Conservation (phyloP, 2,113 vertebrate genomes). For the Apteryx mantelli region DNA sequence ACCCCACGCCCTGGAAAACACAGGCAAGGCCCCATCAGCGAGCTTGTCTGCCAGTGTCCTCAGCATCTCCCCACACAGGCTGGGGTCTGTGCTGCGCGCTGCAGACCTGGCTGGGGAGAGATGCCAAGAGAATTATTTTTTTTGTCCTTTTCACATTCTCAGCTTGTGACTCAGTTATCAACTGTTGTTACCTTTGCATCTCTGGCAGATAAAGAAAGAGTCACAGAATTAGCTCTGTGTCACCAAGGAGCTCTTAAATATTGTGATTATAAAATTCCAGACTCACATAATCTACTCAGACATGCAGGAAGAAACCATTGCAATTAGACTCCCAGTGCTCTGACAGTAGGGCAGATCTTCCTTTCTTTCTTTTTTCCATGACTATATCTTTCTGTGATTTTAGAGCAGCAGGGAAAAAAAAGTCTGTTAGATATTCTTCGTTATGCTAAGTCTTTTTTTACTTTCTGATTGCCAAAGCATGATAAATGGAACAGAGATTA, state of each 20-base stretch:
- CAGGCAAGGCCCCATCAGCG: not conserved
- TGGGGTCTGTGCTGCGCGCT: fast-evolving
- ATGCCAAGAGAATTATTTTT: not conserved
- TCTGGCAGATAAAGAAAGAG: not conserved
- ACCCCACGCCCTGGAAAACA: slow-evolving; percentile 4
- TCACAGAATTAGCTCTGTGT: not conserved
- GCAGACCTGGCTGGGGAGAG: not conserved
- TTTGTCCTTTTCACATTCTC: not conserved
- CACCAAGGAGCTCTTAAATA: not conserved
- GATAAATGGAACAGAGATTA: slow-evolving; percentile 25
- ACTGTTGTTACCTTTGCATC: fast-evolving
- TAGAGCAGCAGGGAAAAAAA: not conserved
- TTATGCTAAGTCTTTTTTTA: slow-evolving; percentile 22
- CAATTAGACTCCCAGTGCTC: not conserved
- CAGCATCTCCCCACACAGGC: not conserved
- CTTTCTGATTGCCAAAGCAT: slow-evolving; percentile 14
- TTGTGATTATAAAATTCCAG: not conserved
- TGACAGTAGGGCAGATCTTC: not conserved
- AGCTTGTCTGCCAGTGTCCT: fast-evolving
- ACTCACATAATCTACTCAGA: not conserved
- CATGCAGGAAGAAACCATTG: not conserved
- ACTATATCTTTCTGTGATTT: not conserved
- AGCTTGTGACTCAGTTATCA: not conserved
- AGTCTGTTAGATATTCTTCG: slow-evolving; percentile 10
- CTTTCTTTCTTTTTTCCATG: not conserved